phyloP scores from a whole-genome alignment of 2,797 vertebrate species.

The Glossophaga mutica region DNA sequence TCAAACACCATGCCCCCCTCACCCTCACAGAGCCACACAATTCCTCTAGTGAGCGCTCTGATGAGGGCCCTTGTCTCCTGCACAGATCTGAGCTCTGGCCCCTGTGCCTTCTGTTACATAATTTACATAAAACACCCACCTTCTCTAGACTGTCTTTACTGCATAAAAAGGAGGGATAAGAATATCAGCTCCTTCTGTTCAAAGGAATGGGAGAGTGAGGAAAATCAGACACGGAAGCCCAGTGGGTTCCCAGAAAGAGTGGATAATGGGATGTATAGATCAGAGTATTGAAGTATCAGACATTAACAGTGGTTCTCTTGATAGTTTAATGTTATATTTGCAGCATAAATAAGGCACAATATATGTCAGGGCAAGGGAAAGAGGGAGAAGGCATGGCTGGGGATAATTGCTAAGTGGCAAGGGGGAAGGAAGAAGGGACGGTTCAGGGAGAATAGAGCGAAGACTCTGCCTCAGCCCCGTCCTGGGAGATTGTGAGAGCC shows the following conservation, averaged over 20 bases:
- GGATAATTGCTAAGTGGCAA: conserved; percentile 66
- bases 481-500: conserved; percentile 79
- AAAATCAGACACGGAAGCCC: not conserved
- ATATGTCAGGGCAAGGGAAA: conserved; percentile 78
- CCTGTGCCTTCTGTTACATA: not conserved
- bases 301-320: conserved; percentile 66
- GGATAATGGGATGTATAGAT: not conserved
- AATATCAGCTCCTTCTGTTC: not conserved
- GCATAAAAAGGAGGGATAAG: not conserved
- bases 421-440: not conserved
- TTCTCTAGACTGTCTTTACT: not conserved
- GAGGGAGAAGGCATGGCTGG: conserved; percentile 67
- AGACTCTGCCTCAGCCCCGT: conserved; percentile 58
- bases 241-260: not conserved
- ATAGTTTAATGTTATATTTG: conserved; percentile 85
- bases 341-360: conserved; percentile 89
- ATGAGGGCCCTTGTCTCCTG: not conserved
- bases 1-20: not conserved
- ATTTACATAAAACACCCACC: not conserved
- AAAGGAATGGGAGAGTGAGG: not conserved
- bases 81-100: not conserved
- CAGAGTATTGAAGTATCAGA: conserved; percentile 60
- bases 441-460: not conserved
- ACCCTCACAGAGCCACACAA: not conserved
- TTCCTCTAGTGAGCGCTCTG: not conserved